These are phyloP conservation scores for Myodes glareolus DNA, from an alignment of 2,113 vertebrate species.

Conservation along the genomic window DNA sequence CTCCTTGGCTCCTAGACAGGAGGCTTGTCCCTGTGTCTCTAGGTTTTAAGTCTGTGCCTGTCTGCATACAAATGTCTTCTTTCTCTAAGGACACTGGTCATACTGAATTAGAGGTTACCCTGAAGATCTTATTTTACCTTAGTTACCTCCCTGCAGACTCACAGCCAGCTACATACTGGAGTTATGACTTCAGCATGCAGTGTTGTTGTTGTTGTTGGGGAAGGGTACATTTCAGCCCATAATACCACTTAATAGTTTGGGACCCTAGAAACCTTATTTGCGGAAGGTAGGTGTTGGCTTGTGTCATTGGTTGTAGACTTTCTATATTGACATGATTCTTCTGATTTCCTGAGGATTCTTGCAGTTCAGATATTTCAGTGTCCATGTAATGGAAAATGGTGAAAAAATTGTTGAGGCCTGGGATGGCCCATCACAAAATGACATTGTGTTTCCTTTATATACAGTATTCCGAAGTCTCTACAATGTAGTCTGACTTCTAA, in stretches of 20 bases:
- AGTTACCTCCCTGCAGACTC: not conserved
- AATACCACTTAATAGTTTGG: not conserved
- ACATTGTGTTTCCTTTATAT: not conserved
- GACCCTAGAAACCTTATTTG: not conserved
- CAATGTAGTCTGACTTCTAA: not conserved
- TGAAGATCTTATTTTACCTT: not conserved
- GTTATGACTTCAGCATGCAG: not conserved
- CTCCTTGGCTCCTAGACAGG: not conserved
- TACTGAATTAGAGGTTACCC: not conserved
- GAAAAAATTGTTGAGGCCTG: not conserved
- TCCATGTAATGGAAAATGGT: not conserved
- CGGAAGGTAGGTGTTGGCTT: not conserved
- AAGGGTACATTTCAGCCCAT: not conserved
- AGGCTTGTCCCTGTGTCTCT: not conserved
- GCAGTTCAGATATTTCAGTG: not conserved
- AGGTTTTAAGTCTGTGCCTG: not conserved
- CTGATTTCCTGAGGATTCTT: constrained; percentile 18
- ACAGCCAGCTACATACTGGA: not conserved
- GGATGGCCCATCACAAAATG: not conserved
- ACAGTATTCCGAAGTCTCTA: not conserved
- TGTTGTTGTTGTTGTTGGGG: not conserved
- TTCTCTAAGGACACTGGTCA: not conserved
- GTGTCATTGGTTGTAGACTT: not conserved
- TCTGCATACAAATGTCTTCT: not conserved
- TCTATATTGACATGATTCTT: not conserved